Percentiles rank a stretch among this genome's conserved stretches.
Conservation (phyloP, 1,140 invertebrate species). For the Zaprionus camerounensis region DNA sequence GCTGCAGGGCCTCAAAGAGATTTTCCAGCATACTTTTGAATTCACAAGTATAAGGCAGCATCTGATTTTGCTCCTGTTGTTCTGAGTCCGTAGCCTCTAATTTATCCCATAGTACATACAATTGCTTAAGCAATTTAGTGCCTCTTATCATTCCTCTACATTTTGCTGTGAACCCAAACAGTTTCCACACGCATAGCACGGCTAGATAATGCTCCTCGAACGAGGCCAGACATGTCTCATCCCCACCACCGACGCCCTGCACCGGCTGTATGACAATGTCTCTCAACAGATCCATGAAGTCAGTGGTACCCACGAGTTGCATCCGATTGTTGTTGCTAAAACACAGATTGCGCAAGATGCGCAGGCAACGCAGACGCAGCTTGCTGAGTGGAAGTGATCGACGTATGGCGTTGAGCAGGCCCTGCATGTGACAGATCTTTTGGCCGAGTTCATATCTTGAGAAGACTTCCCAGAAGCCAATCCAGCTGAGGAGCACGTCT, state of each 20-base stretch:
- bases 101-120: slow-evolving; percentile 38
- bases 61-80: background rate
- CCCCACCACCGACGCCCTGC: background rate
- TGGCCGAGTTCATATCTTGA: slow-evolving; percentile 83
- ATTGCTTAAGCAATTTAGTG: slow-evolving; percentile 59
- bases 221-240: background rate
- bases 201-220: slow-evolving; percentile 66
- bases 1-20: slow-evolving; percentile 23
- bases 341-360: slow-evolving; percentile 77
- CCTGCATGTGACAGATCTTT: slow-evolving; percentile 57
- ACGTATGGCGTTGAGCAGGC: slow-evolving; percentile 49
- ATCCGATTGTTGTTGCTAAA: slow-evolving; percentile 60
- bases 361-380: slow-evolving; percentile 49
- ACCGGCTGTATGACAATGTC: slow-evolving; percentile 48
- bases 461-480: slow-evolving; percentile 84
- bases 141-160: slow-evolving; percentile 61
- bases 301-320: slow-evolving; percentile 35
- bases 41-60: slow-evolving; percentile 19
- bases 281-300: slow-evolving; percentile 57
- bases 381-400: slow-evolving; percentile 21
- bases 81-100: slow-evolving; percentile 16
- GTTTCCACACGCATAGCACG: slow-evolving; percentile 64
- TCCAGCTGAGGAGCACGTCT: slow-evolving; percentile 83
- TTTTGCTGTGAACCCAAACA: slow-evolving; percentile 68
- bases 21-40: slow-evolving; percentile 23